Percentiles rank a stretch among this genome's conserved stretches.
Evolutionary conservation across 2,797 vertebrate species (phyloP).

Genomic region (Brachyalestes nurse): DNA sequence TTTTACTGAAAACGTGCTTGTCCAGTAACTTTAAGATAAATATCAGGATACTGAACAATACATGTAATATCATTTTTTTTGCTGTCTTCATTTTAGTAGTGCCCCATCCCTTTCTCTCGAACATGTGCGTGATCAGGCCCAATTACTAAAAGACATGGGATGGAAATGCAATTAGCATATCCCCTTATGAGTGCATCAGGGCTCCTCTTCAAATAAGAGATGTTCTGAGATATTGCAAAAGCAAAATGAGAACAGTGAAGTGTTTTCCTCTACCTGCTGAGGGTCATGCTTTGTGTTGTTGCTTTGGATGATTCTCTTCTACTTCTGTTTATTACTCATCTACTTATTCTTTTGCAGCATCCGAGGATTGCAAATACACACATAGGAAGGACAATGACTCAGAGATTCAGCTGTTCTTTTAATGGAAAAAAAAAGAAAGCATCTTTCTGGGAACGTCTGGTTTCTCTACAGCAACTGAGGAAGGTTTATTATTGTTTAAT

Average conservation of each 20-base stretch:
- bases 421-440: slow-evolving; percentile 1
- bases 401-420: slow-evolving; percentile 1
- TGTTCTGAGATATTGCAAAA: slow-evolving; percentile 40
- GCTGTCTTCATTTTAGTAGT: neutral
- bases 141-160: slow-evolving; percentile 50
- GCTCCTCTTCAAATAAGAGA: slow-evolving; percentile 48
- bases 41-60: neutral
- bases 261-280: slow-evolving; percentile 41
- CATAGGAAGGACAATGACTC: slow-evolving; percentile 35
- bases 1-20: neutral
- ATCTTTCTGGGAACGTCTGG: neutral
- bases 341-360: slow-evolving; percentile 38
- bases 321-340: slow-evolving; percentile 46
- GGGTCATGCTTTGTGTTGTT: slow-evolving; percentile 32
- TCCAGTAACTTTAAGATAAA: neutral
- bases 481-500: neutral
- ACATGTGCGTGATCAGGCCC: slow-evolving; percentile 32
- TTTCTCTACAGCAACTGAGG: neutral
- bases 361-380: slow-evolving; percentile 25
- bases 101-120: neutral
- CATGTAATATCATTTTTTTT: slow-evolving; percentile 21
- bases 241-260: slow-evolving; percentile 46
- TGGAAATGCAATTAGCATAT: slow-evolving; percentile 56
- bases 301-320: slow-evolving; percentile 13
- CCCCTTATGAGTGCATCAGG: slow-evolving; percentile 33